phyloP scores from a whole-genome alignment of 2,113 vertebrate species.

The Cinclus cinclus region DNA sequence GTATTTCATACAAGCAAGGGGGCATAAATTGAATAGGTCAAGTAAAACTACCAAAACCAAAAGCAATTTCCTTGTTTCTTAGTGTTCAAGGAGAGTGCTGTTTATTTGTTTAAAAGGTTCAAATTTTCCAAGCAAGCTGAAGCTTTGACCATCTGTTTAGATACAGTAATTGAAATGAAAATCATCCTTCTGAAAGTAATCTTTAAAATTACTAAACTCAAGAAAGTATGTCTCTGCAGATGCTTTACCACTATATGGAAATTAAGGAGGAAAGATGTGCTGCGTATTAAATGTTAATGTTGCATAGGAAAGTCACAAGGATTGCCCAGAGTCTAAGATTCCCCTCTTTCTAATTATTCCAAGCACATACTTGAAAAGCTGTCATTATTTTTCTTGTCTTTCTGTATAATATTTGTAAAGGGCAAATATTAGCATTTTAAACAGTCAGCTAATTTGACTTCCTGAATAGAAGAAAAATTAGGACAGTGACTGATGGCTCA shows the following conservation, averaged over 20 bases:
- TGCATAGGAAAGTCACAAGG: not conserved
- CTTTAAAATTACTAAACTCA: not conserved
- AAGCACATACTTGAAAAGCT: not conserved
- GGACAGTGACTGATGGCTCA: slow-evolving; percentile 29
- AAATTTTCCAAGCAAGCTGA: not conserved
- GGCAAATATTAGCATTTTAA: slow-evolving; percentile 64
- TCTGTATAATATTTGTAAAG: slow-evolving; percentile 43
- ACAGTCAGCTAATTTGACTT: slow-evolving; percentile 54
- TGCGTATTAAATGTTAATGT: not conserved
- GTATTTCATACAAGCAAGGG: not conserved
- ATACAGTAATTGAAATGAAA: not conserved
- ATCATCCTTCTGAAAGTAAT: not conserved
- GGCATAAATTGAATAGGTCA: not conserved
- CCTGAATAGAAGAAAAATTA: slow-evolving; percentile 18
- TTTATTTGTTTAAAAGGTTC: not conserved
- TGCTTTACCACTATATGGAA: not conserved
- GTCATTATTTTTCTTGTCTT: not conserved
- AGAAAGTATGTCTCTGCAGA: not conserved
- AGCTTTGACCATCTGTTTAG: not conserved
- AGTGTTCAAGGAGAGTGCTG: not conserved
- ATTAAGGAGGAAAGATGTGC: not conserved
- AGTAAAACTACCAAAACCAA: not conserved
- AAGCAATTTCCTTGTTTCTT: not conserved
- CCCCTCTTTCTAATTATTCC: not conserved
- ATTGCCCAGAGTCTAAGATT: not conserved